These are phyloP conservation scores for Drosophila niveifrons DNA, from an alignment of 2,888 invertebrate species.

Conservation along the genomic window DNA sequence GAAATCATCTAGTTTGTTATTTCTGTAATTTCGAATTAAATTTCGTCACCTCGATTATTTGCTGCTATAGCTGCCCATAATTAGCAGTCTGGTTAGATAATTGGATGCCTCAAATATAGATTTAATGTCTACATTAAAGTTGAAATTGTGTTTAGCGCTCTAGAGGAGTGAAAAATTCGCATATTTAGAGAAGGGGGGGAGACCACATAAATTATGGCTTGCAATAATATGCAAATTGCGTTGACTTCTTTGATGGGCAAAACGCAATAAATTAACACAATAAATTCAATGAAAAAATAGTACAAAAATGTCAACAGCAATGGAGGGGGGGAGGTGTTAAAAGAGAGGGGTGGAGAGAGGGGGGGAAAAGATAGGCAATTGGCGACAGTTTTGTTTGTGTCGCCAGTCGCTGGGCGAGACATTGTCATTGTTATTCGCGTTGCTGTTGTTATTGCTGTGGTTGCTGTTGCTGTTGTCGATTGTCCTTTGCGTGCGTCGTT, in stretches of 20 bases:
- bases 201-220: conserved; percentile 57
- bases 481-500: conserved; percentile 70
- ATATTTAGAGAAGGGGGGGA: neutral
- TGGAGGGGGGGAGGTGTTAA: neutral
- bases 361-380: conserved; percentile 26
- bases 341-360: neutral
- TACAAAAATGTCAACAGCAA: conserved; percentile 28
- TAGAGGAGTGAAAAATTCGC: neutral
- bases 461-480: conserved; percentile 31
- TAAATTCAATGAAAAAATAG: conserved; percentile 67
- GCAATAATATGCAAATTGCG: conserved; percentile 70
- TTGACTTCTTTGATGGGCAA: conserved; percentile 52
- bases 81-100: neutral
- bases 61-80: neutral
- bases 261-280: conserved; percentile 82
- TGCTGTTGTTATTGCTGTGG: conserved; percentile 21
- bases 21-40: neutral
- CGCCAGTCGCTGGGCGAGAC: conserved; percentile 49
- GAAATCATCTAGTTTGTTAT: neutral
- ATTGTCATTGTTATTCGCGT: conserved; percentile 6
- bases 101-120: neutral
- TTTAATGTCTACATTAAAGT: conserved; percentile 2
- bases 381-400: conserved; percentile 63
- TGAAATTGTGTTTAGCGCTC: neutral
- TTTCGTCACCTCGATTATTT: neutral